Evolutionary conservation across 2,113 vertebrate genomes (phyloP), one percentile per base, ranked within the genome.

Genomic region (Pollachius pollachius): DNA sequence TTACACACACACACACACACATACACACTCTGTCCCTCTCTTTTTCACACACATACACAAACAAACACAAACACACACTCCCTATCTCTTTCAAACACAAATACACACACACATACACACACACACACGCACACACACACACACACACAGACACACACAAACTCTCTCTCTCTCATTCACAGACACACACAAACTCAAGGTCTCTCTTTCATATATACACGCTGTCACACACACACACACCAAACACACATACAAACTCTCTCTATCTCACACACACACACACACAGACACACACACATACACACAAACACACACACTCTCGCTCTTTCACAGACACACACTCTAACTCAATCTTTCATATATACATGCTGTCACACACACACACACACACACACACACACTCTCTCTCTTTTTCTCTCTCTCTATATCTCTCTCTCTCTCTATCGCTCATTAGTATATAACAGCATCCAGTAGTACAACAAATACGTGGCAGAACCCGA

Each of bases 11-110:
- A 62, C 60, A 25, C 60, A 62, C 60, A 25, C 60, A 25, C 60
- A 15, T 13, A 70, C 30, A 12, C 41, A 11, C 41, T 8, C 41
- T 41, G 5, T 41, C 37, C 8, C 52, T 56, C 13, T 56, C 52
- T 17, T 41, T 41, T 11, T 11, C 12, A 37, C 74, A 79, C 71
- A 73, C 86, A 82, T 71, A 86, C 71, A 73, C 75, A 65, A 74
- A 72, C 34, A 65, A 37, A 41, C 27, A 72, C 74, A 48, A 34
- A n/a, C 25, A 63, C 63, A 64, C 30, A 66, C 64, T 52, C 41
- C 13, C 41, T 11, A 2, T 48, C 61, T 30, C 30, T 30, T 30
- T 30, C 74, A 78, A 65, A 74, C 75, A 72, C 34, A 65, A 37
- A 41, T n/a, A 72, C 74, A 48, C 63, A n/a, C 25, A 63, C 63